phyloP scores from a whole-genome alignment of 2,113 vertebrate species.

The Alosa alosa region DNA sequence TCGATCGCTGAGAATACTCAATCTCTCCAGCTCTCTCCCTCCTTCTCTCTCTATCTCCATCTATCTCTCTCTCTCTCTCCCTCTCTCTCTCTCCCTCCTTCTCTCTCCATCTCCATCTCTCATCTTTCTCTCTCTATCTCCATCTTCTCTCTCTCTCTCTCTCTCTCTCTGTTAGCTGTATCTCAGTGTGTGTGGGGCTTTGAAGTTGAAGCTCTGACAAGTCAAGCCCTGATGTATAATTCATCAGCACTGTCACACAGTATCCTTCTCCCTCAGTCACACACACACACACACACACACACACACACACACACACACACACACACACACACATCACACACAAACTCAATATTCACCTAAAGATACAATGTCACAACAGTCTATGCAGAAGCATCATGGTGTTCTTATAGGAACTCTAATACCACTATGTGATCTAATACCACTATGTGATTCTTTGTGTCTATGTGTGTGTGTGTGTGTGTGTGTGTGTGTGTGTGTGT shows the following conservation, averaged over 20 bases:
- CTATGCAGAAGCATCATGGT: constrained; percentile 22
- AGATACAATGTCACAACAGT: constrained; percentile 15
- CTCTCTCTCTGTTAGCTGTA: constrained; percentile 46
- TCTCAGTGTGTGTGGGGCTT: constrained; percentile 69
- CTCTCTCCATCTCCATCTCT: constrained; percentile 34
- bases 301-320: constrained; percentile 31
- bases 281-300: no score
- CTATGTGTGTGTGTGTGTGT: constrained; percentile 23
- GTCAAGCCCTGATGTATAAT: constrained; percentile 78
- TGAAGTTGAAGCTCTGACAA: constrained; percentile 74
- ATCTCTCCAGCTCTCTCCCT: no score
- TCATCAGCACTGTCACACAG: constrained; percentile 63
- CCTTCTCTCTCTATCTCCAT: neutral
- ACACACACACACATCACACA: constrained; percentile 14
- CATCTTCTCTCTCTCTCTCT: no score
- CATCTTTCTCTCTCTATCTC: no score
- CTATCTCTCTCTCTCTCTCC: neutral
- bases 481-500: constrained; percentile 24
- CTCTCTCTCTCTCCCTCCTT: neutral
- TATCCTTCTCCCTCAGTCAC: constrained; percentile 30
- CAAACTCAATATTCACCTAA: neutral
- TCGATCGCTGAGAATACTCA: neutral
- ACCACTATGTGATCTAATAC: neutral
- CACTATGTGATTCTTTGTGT: neutral
- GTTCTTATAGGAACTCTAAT: constrained; percentile 20